phyloP scores from a whole-genome alignment of 2,888 invertebrate genomes.

The Cheilosia urbana region DNA sequence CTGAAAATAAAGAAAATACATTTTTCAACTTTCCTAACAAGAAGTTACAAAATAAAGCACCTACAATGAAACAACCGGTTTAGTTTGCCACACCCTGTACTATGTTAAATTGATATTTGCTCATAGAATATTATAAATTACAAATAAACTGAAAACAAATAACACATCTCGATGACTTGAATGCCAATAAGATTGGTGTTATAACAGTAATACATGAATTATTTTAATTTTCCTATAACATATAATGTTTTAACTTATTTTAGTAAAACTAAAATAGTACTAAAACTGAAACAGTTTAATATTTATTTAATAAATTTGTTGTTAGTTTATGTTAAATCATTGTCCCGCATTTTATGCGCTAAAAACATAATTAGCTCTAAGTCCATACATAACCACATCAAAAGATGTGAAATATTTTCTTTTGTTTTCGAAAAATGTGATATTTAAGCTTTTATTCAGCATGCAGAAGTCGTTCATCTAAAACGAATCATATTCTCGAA shows the following conservation, averaged over 20 bases:
- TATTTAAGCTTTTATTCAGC: not conserved
- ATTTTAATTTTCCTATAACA: not conserved
- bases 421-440: conserved; percentile 6
- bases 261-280: conserved; percentile 71
- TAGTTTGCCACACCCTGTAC: not conserved
- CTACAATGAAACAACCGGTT: not conserved
- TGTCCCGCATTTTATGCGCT: conserved; percentile 42
- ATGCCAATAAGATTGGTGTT: conserved; percentile 66
- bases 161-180: conserved; percentile 69
- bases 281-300: conserved; percentile 37
- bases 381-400: conserved; percentile 16
- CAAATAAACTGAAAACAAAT: not conserved
- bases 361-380: conserved; percentile 22
- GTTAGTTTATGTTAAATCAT: conserved; percentile 30
- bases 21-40: no score
- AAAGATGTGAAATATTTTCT: conserved; percentile 24
- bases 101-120: not conserved
- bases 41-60: no score
- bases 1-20: no score
- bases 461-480: no score
- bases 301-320: not conserved
- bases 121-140: not conserved
- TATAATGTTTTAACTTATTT: conserved; percentile 68
- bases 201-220: not conserved
- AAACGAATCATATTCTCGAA: not conserved